Base-by-base conservation (phyloP, 2,797 vertebrate species). In the Falco naumanni region DNA sequence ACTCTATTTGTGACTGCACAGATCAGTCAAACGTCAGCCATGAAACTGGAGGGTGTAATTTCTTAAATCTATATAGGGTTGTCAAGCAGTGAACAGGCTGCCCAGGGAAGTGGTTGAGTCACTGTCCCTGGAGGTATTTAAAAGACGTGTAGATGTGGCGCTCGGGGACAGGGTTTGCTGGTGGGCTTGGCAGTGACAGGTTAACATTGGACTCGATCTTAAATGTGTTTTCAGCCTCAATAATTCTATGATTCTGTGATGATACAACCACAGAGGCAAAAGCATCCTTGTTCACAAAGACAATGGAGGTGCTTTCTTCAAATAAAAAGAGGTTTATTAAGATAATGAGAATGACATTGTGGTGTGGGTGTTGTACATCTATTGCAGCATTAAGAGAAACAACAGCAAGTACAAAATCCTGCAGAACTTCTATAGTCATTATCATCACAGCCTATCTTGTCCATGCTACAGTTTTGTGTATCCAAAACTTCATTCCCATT, bases 321-420 rank as follows among this genome's bases (percentile, higher is more conserved):
- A 97, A 84, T 97, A 96, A 94, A 97, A 98, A 97, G 89, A 97
- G 66, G 93, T 98, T 98, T 98, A 98, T 98, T 97, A 95, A 94
- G 92, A 88, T 92, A 95, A 97, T 87, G 96, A 97, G 95, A 94
- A 93, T 93, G 95, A 95, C 96, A 90, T 34, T 24, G 95, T 86
- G 84, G 82, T 79, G 93, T 61, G 93, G 93, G 92, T 92, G 94
- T 84, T 88, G 90, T 96, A 97, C 96, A 97, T 93, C 87, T 79
- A 95, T 96, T 96, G 95, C 82, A 96, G 95, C 87, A 94, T 96
- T 80, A 95, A 97, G 95, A 97, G 95, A 97, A 97, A 98, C 95
- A 94, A 97, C 90, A 95, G 91, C 92, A 96, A 93, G 93, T 97
- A 97, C 93, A 97, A 97, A 97, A 93, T 87, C 89, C 95, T 95